phyloP scores from a whole-genome alignment of 1,140 invertebrate genomes.

The Drosophila pruinosa region DNA sequence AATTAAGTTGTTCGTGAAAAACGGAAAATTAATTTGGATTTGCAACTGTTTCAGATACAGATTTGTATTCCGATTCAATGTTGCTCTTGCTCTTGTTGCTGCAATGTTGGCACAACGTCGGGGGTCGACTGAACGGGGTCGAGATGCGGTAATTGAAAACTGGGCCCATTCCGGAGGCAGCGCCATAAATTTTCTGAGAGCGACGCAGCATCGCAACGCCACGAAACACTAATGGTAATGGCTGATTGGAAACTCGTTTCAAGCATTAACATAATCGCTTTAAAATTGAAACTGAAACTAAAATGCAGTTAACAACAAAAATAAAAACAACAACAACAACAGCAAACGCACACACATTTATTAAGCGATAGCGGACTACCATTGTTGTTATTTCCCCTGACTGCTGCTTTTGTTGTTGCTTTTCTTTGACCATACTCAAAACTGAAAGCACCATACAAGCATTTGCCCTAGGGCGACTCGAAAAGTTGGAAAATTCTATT shows the following conservation, averaged over 20 bases:
- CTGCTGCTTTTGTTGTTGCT: background rate
- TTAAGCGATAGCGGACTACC: conserved; percentile 33
- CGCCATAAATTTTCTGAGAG: conserved; percentile 49
- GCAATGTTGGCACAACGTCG: background rate
- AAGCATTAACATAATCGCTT: conserved; percentile 76
- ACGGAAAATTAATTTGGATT: conserved; percentile 78
- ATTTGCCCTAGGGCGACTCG: background rate
- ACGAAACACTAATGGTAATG: conserved; percentile 71
- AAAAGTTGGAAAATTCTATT: background rate
- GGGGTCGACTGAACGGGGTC: conserved; percentile 30
- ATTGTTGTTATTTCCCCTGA: conserved; percentile 2
- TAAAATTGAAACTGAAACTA: conserved; percentile 75
- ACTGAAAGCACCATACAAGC: conserved; percentile 6
- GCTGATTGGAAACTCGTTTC: conserved; percentile 76
- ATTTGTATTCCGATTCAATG: conserved; percentile 27
- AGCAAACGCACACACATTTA: conserved; percentile 23
- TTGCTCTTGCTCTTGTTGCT: background rate
- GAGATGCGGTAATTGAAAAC: conserved; percentile 69
- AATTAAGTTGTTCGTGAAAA: conserved; percentile 66
- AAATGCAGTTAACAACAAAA: conserved; percentile 68
- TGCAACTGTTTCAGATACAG: conserved; percentile 29
- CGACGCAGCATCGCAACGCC: conserved; percentile 48
- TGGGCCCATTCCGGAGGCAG: conserved; percentile 44
- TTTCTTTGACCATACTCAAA: conserved; percentile 13
- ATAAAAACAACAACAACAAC: conserved; percentile 12